Base-by-base conservation (phyloP, 2,888 invertebrate genomes). In the Teinopalpus imperialis region DNA sequence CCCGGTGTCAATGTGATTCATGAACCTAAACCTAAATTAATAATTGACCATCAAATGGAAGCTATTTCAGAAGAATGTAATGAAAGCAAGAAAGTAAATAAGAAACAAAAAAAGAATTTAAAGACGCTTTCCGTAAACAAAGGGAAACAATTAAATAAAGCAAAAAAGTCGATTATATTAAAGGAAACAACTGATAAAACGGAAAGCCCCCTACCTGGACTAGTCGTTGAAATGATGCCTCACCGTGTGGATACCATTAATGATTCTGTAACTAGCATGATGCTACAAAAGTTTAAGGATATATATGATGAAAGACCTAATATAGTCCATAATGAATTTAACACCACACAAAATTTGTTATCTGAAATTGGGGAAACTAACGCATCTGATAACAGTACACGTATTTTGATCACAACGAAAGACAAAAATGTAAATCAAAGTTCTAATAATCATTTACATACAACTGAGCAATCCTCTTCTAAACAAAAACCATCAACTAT, bases 161-260 rank as follows among this genome's bases (percentile, higher is more conserved):
- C 26, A 3, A 49, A 54, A 49, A 53, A 49, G 10, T 23, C 26
- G 12, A 30, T 21, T 16, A 29, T 14, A 21, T 14, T 44, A 47
- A 48, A 43, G 45, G 32, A 41, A 36, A 51, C 56, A 36, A 66
- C 66, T 24, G 71, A 74, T 37, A 59, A 65, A 53, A 70, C 74
- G 8, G 57, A 59, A 30, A 82, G 85, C 53, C 79, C 85, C 2
- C 57, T 86, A 23, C 85, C 86, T 1, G 76, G 67, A 0, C 61
- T 87, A 6, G 50, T 78, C 2, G 68, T 85, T 12, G 86, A 86
- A 64, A 53, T 63, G 4, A 59, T 59, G 1, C 51, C 53, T 0
- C 26, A 24, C 1, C 34, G 37, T 3, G 54, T 55, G 41, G 58
- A 70, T 3, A 63, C 69, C 9, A 41, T 37, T 1, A 61, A 69